Conservation (phyloP, 1,140 invertebrate species). For the Eulimnadia texana region DNA sequence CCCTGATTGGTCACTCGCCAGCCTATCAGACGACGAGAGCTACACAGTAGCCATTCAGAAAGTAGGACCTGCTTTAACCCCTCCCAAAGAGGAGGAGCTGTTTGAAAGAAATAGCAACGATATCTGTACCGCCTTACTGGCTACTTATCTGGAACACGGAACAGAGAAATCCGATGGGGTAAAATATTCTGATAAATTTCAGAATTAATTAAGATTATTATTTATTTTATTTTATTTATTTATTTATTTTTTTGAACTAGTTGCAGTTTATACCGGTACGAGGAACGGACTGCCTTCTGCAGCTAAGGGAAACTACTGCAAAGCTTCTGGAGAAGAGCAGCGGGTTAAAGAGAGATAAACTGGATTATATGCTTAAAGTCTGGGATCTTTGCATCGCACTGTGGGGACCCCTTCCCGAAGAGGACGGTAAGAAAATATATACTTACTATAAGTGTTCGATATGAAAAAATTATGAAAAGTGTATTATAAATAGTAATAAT, state of each 20-base stretch:
- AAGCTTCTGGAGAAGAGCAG: not conserved
- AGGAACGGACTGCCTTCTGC: not conserved
- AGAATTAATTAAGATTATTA: too few species aligned
- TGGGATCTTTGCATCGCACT: conserved; percentile 67
- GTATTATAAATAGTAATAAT: too few species aligned
- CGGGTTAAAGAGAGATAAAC: not conserved
- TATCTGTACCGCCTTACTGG: not conserved
- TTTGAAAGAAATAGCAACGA: not conserved
- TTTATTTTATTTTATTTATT: too few species aligned
- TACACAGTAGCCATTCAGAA: conserved; percentile 1
- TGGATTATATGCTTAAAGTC: conserved; percentile 29
- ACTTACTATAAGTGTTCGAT: not conserved
- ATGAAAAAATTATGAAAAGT: too few species aligned
- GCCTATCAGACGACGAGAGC: not conserved
- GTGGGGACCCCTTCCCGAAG: conserved; percentile 50
- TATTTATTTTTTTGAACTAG: too few species aligned
- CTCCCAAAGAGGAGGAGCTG: not conserved
- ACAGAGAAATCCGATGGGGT: too few species aligned
- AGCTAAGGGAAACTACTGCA: not conserved
- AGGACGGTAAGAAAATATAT: not conserved
- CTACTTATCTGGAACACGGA: not conserved
- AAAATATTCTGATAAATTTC: too few species aligned
- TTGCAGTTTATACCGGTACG: not conserved
- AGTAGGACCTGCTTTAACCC: not conserved
- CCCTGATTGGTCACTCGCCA: conserved; percentile 23